Evolutionary conservation across 2,888 invertebrate genomes (phyloP).

Genomic region (Nomada ferruginata): DNA sequence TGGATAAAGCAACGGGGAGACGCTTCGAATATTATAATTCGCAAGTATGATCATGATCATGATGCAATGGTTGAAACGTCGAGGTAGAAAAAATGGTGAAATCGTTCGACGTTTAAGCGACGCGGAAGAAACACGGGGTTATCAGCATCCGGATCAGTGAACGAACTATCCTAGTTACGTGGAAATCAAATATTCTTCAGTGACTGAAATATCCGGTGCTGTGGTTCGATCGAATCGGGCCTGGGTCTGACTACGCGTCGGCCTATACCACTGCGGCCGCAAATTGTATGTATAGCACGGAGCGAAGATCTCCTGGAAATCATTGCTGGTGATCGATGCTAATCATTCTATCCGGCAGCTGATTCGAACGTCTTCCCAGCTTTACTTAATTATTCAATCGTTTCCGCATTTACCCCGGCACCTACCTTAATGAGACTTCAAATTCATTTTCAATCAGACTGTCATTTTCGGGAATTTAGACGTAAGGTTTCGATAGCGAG

Average conservation of each 20-base stretch:
- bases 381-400: constrained; percentile 48
- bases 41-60: not conserved
- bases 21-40: not conserved
- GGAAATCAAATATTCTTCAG: constrained; percentile 80
- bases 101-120: not conserved
- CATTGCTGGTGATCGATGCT: constrained; percentile 57
- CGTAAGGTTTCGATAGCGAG: too few relatives aligned
- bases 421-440: constrained; percentile 30
- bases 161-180: constrained; percentile 66
- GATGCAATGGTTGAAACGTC: not conserved
- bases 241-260: constrained; percentile 60
- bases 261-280: constrained; percentile 58
- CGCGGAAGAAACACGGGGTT: constrained; percentile 34
- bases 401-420: not conserved
- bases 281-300: constrained; percentile 57
- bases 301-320: constrained; percentile 57
- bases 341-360: constrained; percentile 36
- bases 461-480: not conserved
- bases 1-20: not conserved
- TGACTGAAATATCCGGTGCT: constrained; percentile 79
- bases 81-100: not conserved
- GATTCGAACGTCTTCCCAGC: constrained; percentile 46
- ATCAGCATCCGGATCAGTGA: constrained; percentile 54
- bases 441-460: constrained; percentile 20
- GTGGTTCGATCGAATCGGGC: constrained; percentile 55